Percentiles rank a stretch among this genome's conserved stretches.
phyloP scores from a whole-genome alignment of 1,140 invertebrate species.

The Atta colombica region DNA sequence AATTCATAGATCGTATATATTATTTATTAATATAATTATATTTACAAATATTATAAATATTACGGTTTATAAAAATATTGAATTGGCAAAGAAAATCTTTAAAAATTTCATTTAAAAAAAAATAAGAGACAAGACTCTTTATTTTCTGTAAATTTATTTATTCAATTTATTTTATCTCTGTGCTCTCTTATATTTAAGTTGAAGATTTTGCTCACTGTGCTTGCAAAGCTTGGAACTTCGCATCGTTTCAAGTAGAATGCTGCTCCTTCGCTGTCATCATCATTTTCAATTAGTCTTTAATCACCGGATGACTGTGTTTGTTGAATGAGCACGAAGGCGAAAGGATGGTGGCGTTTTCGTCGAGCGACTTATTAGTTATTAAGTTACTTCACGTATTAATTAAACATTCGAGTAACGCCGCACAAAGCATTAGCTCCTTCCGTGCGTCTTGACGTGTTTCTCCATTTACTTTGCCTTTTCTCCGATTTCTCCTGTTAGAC shows the following conservation, averaged over 20 bases:
- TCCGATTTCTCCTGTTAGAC: not conserved
- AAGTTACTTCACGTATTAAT: slow-evolving; percentile 76
- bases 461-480: slow-evolving; percentile 34
- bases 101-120: not conserved
- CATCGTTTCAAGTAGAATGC: slow-evolving; percentile 70
- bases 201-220: slow-evolving; percentile 4
- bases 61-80: not conserved
- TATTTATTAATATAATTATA: slow-evolving; percentile 8
- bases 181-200: slow-evolving; percentile 9
- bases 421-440: slow-evolving; percentile 53
- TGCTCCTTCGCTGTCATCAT: slow-evolving; percentile 74
- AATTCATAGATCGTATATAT: not conserved
- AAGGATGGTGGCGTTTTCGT: not conserved
- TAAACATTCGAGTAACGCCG: slow-evolving; percentile 75
- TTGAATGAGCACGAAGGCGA: slow-evolving; percentile 22
- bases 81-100: not conserved
- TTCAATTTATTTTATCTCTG: not conserved
- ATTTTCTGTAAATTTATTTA: not conserved
- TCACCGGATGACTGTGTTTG: slow-evolving; percentile 70
- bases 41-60: not conserved
- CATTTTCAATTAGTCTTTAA: slow-evolving; percentile 81
- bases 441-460: slow-evolving; percentile 20
- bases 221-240: slow-evolving; percentile 49
- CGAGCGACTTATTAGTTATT: slow-evolving; percentile 79
- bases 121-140: not conserved